These are phyloP conservation scores for Ypsolopha sequella DNA, from an alignment of 2,888 invertebrate species.

Conservation along the genomic window DNA sequence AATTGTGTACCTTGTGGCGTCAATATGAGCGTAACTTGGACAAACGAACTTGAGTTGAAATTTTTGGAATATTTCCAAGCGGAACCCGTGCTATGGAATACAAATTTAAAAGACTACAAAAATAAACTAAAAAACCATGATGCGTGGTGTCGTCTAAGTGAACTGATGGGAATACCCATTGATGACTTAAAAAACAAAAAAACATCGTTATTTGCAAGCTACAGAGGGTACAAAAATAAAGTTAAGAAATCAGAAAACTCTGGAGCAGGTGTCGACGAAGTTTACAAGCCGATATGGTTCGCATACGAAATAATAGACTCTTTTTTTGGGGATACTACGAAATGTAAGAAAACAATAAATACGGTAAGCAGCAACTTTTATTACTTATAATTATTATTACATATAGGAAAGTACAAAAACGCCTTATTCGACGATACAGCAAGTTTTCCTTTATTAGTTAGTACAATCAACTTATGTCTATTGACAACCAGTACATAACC, in stretches of 20 bases:
- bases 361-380: not conserved
- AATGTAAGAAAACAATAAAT: constrained; percentile 9
- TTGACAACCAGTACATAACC: too few relatives aligned
- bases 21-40: too few relatives aligned
- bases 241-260: constrained; percentile 7
- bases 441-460: constrained; percentile 4
- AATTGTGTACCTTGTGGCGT: constrained; percentile 3
- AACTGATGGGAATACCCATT: constrained; percentile 3
- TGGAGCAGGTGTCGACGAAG: constrained; percentile 6
- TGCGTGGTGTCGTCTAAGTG: constrained; percentile 3
- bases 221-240: constrained; percentile 7
- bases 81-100: constrained; percentile 7
- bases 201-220: constrained; percentile 7
- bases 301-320: too few relatives aligned
- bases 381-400: constrained; percentile 2
- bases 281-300: constrained; percentile 6
- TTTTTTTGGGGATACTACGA: constrained; percentile 7
- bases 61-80: constrained; percentile 5
- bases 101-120: too few relatives aligned
- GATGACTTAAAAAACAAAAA: constrained; percentile 7
- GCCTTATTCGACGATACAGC: constrained; percentile 4
- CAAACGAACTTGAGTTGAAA: constrained; percentile 6
- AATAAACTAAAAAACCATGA: too few relatives aligned
- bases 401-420: constrained; percentile 4
- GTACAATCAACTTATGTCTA: constrained; percentile 3